These are phyloP conservation scores for Archips xylosteana DNA, from an alignment of 2,888 invertebrate genomes.

Conservation along the genomic window DNA sequence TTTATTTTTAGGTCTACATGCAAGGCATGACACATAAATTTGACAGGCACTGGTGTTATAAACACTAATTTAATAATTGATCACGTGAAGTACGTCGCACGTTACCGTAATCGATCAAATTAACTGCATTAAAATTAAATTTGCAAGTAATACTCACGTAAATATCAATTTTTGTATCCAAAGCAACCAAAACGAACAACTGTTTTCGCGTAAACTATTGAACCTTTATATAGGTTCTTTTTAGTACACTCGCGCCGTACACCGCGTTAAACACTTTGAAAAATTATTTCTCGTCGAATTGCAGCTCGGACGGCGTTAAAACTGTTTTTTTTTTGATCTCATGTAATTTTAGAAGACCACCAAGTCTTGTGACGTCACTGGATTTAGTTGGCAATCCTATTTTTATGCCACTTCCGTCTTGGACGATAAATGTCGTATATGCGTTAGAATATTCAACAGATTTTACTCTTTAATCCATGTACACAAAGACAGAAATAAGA, in stretches of 20 bases:
- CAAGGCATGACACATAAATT: constrained; percentile 67
- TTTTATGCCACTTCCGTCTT: constrained; percentile 80
- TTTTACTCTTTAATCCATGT: constrained; percentile 59
- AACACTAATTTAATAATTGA: constrained; percentile 61
- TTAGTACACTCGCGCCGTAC: constrained; percentile 66
- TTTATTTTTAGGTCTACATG: constrained; percentile 76
- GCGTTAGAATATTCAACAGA: constrained; percentile 55
- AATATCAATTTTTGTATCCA: constrained; percentile 69
- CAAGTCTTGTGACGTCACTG: constrained; percentile 81
- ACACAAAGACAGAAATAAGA: constrained; percentile 64
- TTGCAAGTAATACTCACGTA: constrained; percentile 73
- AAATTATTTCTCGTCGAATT: constrained; percentile 59
- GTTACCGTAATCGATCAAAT: constrained; percentile 65
- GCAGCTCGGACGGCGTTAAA: constrained; percentile 69
- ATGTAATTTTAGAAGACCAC: constrained; percentile 84
- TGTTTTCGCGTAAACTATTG: constrained; percentile 37
- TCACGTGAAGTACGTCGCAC: constrained; percentile 61
- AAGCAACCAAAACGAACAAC: constrained; percentile 63
- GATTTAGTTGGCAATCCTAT: constrained; percentile 84
- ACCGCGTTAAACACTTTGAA: constrained; percentile 68
- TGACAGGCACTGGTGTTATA: constrained; percentile 52
- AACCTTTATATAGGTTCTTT: constrained; percentile 51
- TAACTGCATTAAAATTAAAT: constrained; percentile 59
- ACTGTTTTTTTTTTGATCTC: constrained; percentile 67
- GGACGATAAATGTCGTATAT: constrained; percentile 67